phyloP scores from a whole-genome alignment of 2,797 vertebrate genomes.

The Xyrichtys novacula region DNA sequence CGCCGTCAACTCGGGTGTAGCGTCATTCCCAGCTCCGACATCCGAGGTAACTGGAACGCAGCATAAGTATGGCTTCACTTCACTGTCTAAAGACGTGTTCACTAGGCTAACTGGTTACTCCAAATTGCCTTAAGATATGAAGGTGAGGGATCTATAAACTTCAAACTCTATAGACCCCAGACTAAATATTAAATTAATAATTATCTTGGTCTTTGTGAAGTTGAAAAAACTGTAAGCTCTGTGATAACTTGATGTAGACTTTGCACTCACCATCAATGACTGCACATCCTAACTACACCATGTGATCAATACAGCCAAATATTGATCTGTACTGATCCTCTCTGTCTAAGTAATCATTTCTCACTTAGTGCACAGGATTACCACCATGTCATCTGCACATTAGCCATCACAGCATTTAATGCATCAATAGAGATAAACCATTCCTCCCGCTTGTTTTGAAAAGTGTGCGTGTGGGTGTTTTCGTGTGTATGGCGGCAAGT shows the following conservation, averaged over 20 bases:
- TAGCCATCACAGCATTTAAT: slow-evolving; percentile 1
- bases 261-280: background rate
- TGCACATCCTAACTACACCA: slow-evolving; percentile 33
- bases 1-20: too few species aligned
- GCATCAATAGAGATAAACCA: background rate
- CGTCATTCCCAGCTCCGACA: too few species aligned
- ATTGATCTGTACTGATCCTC: slow-evolving; percentile 48
- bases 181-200: too few species aligned
- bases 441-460: slow-evolving; percentile 9
- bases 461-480: slow-evolving; percentile 34
- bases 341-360: slow-evolving; percentile 43
- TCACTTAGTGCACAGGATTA: slow-evolving; percentile 52
- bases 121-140: too few species aligned
- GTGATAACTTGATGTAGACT: slow-evolving; percentile 2
- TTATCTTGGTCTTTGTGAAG: too few species aligned
- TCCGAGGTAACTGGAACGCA: too few species aligned
- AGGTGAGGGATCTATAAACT: too few species aligned
- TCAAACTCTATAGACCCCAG: too few species aligned
- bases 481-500: slow-evolving; percentile 38
- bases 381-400: slow-evolving; percentile 26
- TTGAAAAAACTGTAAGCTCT: background rate
- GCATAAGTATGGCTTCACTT: too few species aligned
- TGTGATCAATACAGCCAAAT: slow-evolving; percentile 54
- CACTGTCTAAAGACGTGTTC: too few species aligned
- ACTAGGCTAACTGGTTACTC: too few species aligned